Base-by-base conservation (phyloP, 1,140 invertebrate species). In the Zophobas atratus region DNA sequence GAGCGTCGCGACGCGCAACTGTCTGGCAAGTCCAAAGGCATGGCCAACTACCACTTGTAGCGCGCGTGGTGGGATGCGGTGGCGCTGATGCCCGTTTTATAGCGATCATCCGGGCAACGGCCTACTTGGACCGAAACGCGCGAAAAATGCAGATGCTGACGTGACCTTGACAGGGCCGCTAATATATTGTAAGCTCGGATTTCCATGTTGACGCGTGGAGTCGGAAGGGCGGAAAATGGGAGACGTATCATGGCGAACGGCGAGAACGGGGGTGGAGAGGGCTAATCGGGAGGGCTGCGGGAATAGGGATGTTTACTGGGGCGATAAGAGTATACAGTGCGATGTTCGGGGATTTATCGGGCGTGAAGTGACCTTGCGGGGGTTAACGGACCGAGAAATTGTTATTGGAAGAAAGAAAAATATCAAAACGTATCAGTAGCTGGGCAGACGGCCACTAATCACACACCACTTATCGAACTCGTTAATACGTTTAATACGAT, bases 11-110 rank as follows among this genome's bases (percentile, higher is more conserved):
- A 57, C 70, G 67, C 77, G 77, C 77, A 75, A 79, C 77, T 78
- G 72, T 77, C 56, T 75, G 56, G 6, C 33, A 67, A 67, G 60
- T 51, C 39, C 57, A 36, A 75, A 75, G 63, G 77, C 77, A 79
- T 53, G 76, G 63, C 73, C 73, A 70, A 70, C 77, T 79, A 71
- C 77, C 77, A 79, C 77, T 79, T 79, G 77, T 79, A 60, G 77
- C 60, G 74, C 73, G 72, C 46, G 53, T 20, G 20, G 20, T 20
- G 41, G 46, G 55, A 63, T 48, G 43, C 36, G 43, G 34, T 36
- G 60, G 55, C 34, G 60, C 36, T 63, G 53, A 5, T 2, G 75
- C 49, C 49, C 49, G 49, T 20, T 51, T 51, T 20, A 20, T 51
- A 20, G 6, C 49, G 20, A 51, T 51, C 49, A 51, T 53, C 35